phyloP scores from a whole-genome alignment of 2,888 invertebrate species.

The Melanophora roralis region DNA sequence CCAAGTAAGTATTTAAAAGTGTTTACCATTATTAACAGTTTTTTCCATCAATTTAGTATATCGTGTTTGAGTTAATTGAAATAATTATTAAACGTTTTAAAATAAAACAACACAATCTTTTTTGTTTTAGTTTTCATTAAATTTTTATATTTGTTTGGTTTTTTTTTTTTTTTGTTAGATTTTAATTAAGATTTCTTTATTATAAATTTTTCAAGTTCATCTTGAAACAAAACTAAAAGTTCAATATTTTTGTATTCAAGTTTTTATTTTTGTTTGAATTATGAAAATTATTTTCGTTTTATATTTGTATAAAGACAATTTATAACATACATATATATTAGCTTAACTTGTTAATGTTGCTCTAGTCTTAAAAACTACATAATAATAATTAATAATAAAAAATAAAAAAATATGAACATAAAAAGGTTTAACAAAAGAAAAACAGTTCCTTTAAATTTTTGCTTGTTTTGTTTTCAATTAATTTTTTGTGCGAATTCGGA shows the following conservation, averaged over 20 bases:
- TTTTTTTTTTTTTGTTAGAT: conserved; percentile 40
- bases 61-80: too few species aligned
- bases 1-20: too few species aligned
- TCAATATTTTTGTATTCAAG: conserved; percentile 18
- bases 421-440: conserved; percentile 51
- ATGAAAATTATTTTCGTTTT: conserved; percentile 22
- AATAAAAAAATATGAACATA: conserved; percentile 43
- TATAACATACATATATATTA: conserved; percentile 17
- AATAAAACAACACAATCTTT: not conserved
- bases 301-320: conserved; percentile 25
- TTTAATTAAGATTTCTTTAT: conserved; percentile 45
- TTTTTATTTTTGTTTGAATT: conserved; percentile 15
- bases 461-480: conserved; percentile 19
- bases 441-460: conserved; percentile 46
- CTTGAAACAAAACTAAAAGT: conserved; percentile 28
- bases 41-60: too few species aligned
- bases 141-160: conserved; percentile 38
- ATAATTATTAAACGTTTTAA: not conserved
- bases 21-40: too few species aligned
- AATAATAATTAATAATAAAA: conserved; percentile 44
- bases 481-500: conserved; percentile 38
- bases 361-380: conserved; percentile 55
- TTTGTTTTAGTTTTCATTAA: conserved; percentile 30
- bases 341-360: conserved; percentile 35
- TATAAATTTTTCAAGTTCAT: conserved; percentile 16